Base-by-base conservation (phyloP, 1,140 invertebrate genomes). In the Pseudomyrmex cubaensis region DNA sequence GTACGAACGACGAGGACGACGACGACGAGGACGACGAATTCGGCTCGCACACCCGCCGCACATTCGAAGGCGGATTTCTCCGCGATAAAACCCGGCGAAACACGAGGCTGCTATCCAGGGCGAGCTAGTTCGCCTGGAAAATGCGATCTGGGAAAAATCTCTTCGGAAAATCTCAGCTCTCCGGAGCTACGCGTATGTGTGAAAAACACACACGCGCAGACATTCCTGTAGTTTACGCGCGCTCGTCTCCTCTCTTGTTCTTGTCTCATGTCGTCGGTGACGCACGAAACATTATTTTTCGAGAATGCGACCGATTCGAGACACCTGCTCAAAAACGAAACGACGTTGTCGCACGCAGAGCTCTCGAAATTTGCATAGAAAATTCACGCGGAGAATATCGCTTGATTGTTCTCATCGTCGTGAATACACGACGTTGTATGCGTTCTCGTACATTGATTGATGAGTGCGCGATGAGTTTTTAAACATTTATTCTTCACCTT, bases 111-210 rank as follows among this genome's bases (percentile, higher is more conserved):
- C 50, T 84, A 64, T 56, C 61, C 62, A 35, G 17, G 46, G 70
- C 64, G 66, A 87, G 62, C 63, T 56, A 72, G 54, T 35, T 73
- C 67, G 80, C 59, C 54, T 83, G 87, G 87, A 88, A 88, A 88
- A 88, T 77, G 77, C 83, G 83, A 88, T 88, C 74, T 56, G 62
- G 74, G 83, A 72, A 85, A 85, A 88, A 88, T 86, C 87, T 85
- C 72, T 67, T 82, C 52, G 76, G 15, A 67, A 87, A 87, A 82
- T 82, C 74, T 82, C 77, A 54, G 72, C 67, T 76, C n/a, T 44
- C 7, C 48, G 64, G 22, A 59, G 25, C 74, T 59, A 10, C 25
- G 35, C 17, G 15, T 59, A 17, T 10, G 13, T 48, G 35, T 59
- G 15, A 20, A 10, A 44, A 17, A 70, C 15, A 80, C 15, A 80